phyloP scores from a whole-genome alignment of 2,888 invertebrate genomes.

The Phortica magna region DNA sequence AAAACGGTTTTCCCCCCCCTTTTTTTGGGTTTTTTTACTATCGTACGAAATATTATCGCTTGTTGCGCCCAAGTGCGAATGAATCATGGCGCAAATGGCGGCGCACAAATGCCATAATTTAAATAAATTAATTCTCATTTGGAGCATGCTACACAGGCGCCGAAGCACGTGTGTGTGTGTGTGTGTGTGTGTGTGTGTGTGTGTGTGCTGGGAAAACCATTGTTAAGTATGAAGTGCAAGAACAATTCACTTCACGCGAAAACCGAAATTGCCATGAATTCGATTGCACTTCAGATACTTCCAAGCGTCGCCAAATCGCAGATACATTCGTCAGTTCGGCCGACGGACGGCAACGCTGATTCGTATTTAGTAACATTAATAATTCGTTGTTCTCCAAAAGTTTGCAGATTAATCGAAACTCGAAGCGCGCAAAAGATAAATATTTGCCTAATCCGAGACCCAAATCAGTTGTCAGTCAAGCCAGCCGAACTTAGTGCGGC shows the following conservation, averaged over 20 bases:
- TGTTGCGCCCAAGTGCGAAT: slow-evolving; percentile 33
- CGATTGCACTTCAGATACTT: no score
- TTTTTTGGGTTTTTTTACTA: slow-evolving; percentile 52
- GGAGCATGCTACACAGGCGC: background rate
- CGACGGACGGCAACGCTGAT: background rate
- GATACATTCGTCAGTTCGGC: no score
- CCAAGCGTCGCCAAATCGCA: no score
- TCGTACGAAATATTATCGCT: slow-evolving; percentile 64
- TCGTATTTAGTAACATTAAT: background rate
- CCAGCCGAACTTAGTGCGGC: slow-evolving; percentile 45
- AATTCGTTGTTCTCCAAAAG: background rate
- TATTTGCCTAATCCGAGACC: slow-evolving; percentile 63
- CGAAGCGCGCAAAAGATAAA: slow-evolving; percentile 55
- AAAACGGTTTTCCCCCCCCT: slow-evolving; percentile 10
- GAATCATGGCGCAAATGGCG: slow-evolving; percentile 13
- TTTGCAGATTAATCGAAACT: slow-evolving; percentile 31
- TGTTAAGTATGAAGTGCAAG: no score
- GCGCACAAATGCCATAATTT: slow-evolving; percentile 48
- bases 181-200: background rate
- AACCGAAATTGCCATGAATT: no score
- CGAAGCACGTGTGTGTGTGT: background rate
- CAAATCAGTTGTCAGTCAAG: slow-evolving; percentile 71
- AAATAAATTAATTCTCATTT: slow-evolving; percentile 64
- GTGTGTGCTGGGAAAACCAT: slow-evolving; percentile 7
- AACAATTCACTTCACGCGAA: no score